Evolutionary conservation across 2,888 invertebrate species (phyloP).

Genomic region (Drosophila emarginata): DNA sequence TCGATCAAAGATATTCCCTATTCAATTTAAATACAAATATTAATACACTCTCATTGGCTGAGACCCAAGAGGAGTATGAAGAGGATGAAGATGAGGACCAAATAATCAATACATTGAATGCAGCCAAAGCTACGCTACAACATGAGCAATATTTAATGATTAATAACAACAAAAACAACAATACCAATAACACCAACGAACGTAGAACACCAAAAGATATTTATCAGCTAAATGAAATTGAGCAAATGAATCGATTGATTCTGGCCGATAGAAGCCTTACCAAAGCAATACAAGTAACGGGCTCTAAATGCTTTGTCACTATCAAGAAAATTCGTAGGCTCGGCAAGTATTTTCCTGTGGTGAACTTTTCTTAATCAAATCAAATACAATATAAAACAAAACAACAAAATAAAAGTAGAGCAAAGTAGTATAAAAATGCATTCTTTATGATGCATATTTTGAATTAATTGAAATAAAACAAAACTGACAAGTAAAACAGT

Average conservation of each 20-base stretch:
- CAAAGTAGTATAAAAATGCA: conserved; percentile 64
- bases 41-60: conserved; percentile 74
- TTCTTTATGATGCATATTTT: conserved; percentile 75
- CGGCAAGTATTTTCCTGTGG: conserved; percentile 87
- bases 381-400: neutral
- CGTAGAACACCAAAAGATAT: conserved; percentile 78
- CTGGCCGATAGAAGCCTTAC: conserved; percentile 81
- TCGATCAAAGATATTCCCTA: conserved; percentile 74
- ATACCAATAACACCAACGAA: conserved; percentile 48
- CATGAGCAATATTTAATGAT: conserved; percentile 66
- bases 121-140: conserved; percentile 69
- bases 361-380: conserved; percentile 80
- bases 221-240: conserved; percentile 81
- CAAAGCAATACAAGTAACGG: conserved; percentile 80
- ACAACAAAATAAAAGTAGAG: conserved; percentile 17
- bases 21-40: conserved; percentile 68
- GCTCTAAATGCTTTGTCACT: conserved; percentile 81
- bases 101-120: conserved; percentile 66
- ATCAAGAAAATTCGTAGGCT: conserved; percentile 85
- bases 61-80: conserved; percentile 76
- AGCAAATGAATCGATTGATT: conserved; percentile 80
- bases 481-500: conserved; percentile 44
- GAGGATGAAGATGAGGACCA: conserved; percentile 51
- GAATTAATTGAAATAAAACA: conserved; percentile 38
- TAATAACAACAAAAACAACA: conserved; percentile 51